Evolutionary conservation across 30 jellyfish, hydroid and myxozoan species (phyloP).

Genomic region (Morbakka virulenta): DNA sequence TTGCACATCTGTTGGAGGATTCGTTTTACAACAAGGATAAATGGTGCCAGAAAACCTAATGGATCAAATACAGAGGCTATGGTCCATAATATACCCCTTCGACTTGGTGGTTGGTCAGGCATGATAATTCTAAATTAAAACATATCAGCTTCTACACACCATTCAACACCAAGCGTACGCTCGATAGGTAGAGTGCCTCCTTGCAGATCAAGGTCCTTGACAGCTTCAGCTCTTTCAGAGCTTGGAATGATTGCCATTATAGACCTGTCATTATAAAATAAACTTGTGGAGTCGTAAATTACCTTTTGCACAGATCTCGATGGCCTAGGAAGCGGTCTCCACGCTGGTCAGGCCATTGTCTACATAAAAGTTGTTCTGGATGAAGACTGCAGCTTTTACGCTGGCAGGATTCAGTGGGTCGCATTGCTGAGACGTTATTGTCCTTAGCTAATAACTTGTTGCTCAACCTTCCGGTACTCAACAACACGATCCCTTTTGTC

Average conservation of each 20-base stretch:
- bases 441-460: conserved; percentile 25
- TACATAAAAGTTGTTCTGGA: conserved; percentile 11
- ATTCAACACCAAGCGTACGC: too few relatives aligned
- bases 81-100: too few relatives aligned
- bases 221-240: conserved; percentile 13
- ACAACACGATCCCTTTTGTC: background rate
- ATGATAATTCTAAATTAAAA: too few relatives aligned
- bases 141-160: too few relatives aligned
- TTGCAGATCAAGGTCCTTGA: background rate
- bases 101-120: too few relatives aligned
- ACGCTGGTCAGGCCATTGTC: conserved; percentile 1
- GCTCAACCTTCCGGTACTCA: conserved; percentile 24
- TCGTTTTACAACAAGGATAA: too few relatives aligned
- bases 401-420: too few relatives aligned
- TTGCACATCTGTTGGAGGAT: too few relatives aligned
- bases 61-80: too few relatives aligned
- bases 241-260: conserved; percentile 16
- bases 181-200: conserved; percentile 13
- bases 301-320: conserved; percentile 16
- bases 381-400: conserved; percentile 6
- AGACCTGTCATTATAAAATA: conserved; percentile 1
- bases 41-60: too few relatives aligned
- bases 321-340: conserved; percentile 2
- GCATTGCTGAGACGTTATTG: too few relatives aligned
- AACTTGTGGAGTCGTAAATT: conserved; percentile 9